Evolutionary conservation across 2,797 vertebrate species (phyloP).

Genomic region (Hylomyscus alleni): DNA sequence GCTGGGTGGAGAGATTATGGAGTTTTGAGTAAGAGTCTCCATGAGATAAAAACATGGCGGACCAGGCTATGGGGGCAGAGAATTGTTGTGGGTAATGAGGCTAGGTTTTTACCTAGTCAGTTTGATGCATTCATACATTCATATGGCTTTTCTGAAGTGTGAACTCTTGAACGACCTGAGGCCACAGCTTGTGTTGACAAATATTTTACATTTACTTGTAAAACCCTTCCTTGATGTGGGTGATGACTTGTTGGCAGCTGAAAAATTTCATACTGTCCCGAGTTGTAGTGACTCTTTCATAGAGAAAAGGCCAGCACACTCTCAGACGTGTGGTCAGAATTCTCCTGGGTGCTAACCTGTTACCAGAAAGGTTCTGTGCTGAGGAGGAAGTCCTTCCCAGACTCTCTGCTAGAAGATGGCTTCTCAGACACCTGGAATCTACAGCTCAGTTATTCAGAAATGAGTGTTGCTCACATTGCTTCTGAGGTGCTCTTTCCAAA

Average conservation of each 20-base stretch:
- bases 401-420: not conserved
- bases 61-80: too few relatives aligned
- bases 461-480: not conserved
- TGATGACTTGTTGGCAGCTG: not conserved
- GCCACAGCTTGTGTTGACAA: not conserved
- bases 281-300: not conserved
- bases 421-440: not conserved
- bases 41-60: too few relatives aligned
- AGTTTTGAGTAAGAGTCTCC: not conserved
- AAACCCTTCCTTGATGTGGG: not conserved
- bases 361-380: not conserved
- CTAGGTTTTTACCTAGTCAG: not conserved
- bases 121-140: not conserved
- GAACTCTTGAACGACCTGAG: not conserved
- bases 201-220: not conserved
- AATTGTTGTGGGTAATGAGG: not conserved
- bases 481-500: not conserved
- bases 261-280: not conserved
- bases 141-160: not conserved
- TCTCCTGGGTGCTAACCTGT: not conserved
- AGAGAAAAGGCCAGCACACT: not conserved
- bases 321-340: not conserved
- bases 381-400: not conserved
- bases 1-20: too few relatives aligned
- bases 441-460: not conserved